Evolutionary conservation across 2,113 vertebrate species (phyloP).

Genomic region (Cyprinodon variegatus): DNA sequence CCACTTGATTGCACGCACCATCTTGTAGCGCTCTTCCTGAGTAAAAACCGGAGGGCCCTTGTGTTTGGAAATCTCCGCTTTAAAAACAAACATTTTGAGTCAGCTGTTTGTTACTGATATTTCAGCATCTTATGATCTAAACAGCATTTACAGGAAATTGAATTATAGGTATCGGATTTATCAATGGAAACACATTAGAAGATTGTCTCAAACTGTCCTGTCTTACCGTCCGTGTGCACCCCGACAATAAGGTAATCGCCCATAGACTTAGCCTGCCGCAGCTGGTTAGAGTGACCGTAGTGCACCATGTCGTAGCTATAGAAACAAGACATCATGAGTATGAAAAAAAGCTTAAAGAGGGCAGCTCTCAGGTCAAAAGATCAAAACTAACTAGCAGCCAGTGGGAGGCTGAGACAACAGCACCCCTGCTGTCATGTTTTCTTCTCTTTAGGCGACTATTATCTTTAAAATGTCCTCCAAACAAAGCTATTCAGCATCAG

Average conservation of each 20-base stretch:
- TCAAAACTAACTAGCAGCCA: neutral
- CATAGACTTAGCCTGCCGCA: conserved; percentile 95
- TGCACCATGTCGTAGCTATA: conserved; percentile 98
- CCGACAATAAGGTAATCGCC: conserved; percentile 93
- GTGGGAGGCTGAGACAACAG: neutral
- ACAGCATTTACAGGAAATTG: too few relatives aligned
- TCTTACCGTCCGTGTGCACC: conserved; percentile 93
- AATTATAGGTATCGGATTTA: neutral
- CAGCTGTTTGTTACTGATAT: neutral
- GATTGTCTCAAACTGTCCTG: neutral
- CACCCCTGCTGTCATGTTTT: neutral
- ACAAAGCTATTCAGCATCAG: neutral
- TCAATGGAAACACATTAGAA: neutral
- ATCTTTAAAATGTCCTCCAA: neutral
- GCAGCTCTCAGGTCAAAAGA: neutral
- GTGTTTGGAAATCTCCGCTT: conserved; percentile 95
- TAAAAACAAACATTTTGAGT: neutral
- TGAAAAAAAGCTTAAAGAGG: neutral
- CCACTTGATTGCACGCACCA: conserved; percentile 98
- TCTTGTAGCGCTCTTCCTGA: conserved; percentile 94
- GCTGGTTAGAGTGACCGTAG: conserved; percentile 97
- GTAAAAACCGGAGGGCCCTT: conserved; percentile 98
- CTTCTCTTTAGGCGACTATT: neutral
- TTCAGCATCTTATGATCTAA: neutral
- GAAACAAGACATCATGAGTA: neutral